Evolutionary conservation across 2,113 vertebrate species (phyloP).

Genomic region (Polyodon spathula): DNA sequence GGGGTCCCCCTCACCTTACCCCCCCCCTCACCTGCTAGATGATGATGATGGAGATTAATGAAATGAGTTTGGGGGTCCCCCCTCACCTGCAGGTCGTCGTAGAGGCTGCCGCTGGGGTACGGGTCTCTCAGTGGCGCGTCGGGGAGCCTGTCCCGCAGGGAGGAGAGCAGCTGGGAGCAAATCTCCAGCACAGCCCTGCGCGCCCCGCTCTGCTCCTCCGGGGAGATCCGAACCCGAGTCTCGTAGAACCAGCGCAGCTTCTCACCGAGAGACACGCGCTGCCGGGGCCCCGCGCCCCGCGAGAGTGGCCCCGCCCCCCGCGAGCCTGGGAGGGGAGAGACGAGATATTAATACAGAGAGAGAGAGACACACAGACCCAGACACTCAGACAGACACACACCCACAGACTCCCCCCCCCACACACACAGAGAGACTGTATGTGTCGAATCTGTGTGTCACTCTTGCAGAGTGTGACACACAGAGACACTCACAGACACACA

Average conservation of each 20-base stretch:
- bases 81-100: slow-evolving; percentile 87
- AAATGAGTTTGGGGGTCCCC: no score
- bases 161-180: slow-evolving; percentile 83
- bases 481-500: no score
- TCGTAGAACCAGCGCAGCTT: slow-evolving; percentile 79
- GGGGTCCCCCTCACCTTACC: no score
- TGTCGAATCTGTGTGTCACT: no score
- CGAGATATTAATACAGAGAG: not conserved
- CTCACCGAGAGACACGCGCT: slow-evolving; percentile 88
- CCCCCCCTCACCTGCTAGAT: no score
- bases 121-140: slow-evolving; percentile 96
- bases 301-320: slow-evolving; percentile 55
- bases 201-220: slow-evolving; percentile 75
- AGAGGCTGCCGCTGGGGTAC: slow-evolving; percentile 94
- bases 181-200: slow-evolving; percentile 90
- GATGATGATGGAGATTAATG: no score
- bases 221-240: slow-evolving; percentile 69
- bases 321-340: not conserved
- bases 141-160: slow-evolving; percentile 83
- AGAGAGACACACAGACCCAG: no score
- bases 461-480: no score
- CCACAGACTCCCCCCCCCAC: slow-evolving; percentile 71
- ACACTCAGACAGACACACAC: no score
- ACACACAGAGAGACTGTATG: no score
- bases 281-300: slow-evolving; percentile 58